Percentiles rank a stretch among this genome's conserved stretches.
phyloP scores from a whole-genome alignment of 2,888 invertebrate species.

The Malthinus flaveolus region DNA sequence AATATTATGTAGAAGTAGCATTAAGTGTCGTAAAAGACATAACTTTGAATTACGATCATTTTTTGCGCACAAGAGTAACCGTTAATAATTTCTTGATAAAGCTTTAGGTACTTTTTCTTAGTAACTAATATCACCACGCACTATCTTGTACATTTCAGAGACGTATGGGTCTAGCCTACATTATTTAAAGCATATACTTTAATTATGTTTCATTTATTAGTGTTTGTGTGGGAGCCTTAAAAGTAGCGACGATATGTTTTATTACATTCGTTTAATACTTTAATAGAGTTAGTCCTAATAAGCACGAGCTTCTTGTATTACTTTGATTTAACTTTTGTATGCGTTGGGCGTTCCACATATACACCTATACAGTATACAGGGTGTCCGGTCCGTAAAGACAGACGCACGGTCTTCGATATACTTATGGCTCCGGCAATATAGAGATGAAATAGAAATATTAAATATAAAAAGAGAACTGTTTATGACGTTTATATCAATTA shows the following conservation, averaged over 20 bases:
- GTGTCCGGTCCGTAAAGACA: too few species aligned
- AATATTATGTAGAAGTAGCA: too few species aligned
- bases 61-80: conserved; percentile 22
- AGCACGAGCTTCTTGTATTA: neutral
- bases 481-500: too few species aligned
- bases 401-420: too few species aligned
- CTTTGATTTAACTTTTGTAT: neutral
- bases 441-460: too few species aligned
- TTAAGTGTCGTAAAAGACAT: conserved; percentile 15
- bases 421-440: too few species aligned
- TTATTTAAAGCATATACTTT: conserved; percentile 18
- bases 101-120: conserved; percentile 20
- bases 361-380: too few species aligned
- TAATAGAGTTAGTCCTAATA: too few species aligned
- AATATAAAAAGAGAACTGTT: too few species aligned
- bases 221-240: conserved; percentile 16
- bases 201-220: conserved; percentile 13
- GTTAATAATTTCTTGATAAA: conserved; percentile 31
- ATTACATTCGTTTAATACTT: conserved; percentile 10
- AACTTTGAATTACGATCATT: conserved; percentile 20
- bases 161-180: conserved; percentile 21
- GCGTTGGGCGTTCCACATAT: too few species aligned
- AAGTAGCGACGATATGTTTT: conserved; percentile 11
- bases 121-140: conserved; percentile 29
- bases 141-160: conserved; percentile 18